These are phyloP conservation scores for Erythrolamprus reginae DNA, from an alignment of 2,113 vertebrate species.

Conservation along the genomic window DNA sequence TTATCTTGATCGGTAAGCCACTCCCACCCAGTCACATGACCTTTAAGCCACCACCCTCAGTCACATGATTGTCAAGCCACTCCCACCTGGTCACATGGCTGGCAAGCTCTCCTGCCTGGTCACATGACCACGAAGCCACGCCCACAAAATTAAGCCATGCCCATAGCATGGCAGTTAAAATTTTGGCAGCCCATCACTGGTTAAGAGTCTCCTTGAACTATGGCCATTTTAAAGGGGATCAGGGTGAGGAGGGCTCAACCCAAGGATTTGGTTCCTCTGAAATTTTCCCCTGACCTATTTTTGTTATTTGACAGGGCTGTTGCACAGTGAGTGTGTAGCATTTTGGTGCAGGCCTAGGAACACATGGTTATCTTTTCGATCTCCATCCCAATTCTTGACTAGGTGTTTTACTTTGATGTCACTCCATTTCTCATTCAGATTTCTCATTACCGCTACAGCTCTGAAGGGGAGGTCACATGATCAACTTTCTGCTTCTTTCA, in stretches of 20 bases:
- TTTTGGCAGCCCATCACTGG: no score
- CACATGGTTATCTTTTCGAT: conserved; percentile 27
- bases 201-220: not conserved
- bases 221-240: not conserved
- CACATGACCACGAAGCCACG: no score
- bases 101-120: no score
- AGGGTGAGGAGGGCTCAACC: not conserved
- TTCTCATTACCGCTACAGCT: conserved; percentile 63
- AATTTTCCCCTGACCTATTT: not conserved
- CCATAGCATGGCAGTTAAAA: no score
- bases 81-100: no score
- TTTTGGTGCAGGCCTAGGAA: conserved; percentile 3
- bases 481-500: conserved; percentile 63
- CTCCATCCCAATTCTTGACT: not conserved
- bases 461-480: conserved; percentile 63
- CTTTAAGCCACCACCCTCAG: no score
- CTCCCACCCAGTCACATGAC: no score
- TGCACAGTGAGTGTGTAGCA: conserved; percentile 3
- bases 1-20: no score
- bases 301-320: not conserved
- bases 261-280: not conserved
- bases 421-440: conserved; percentile 63
- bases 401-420: conserved; percentile 59
- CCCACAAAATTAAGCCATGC: no score
- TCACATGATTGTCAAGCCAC: no score